Conservation (phyloP, 2,888 invertebrate species). For the Hirudinaria manillensis region DNA sequence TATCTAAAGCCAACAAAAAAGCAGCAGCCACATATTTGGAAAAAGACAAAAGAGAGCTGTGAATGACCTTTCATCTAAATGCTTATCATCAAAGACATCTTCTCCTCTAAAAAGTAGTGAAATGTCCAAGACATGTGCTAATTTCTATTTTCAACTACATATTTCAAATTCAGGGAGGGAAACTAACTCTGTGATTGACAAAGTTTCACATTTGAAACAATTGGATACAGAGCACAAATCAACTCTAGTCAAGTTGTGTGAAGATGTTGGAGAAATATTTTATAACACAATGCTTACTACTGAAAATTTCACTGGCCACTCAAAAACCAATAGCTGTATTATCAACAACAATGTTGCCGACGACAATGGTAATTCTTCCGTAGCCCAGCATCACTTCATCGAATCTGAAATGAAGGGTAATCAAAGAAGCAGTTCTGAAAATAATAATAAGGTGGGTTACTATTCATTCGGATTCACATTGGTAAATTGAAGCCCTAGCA, state of each 20-base stretch:
- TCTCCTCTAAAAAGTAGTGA: neutral
- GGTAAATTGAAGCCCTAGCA: too few relatives aligned
- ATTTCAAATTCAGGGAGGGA: too few relatives aligned
- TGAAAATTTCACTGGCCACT: neutral
- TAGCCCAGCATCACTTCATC: neutral
- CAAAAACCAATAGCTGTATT: neutral
- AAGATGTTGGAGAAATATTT: constrained; percentile 20
- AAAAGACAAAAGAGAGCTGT: too few relatives aligned
- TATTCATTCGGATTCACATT: neutral
- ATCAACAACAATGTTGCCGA: constrained; percentile 10
- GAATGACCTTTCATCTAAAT: neutral
- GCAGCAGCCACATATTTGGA: too few relatives aligned
- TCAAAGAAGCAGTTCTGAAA: neutral
- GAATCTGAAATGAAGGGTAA: neutral
- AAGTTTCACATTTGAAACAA: neutral
- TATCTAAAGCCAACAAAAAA: too few relatives aligned
- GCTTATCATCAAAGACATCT: neutral
- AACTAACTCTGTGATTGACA: too few relatives aligned
- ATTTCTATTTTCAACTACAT: neutral
- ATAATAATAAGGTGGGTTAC: neutral
- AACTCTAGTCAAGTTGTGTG: neutral
- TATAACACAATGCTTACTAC: neutral
- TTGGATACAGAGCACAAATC: neutral
- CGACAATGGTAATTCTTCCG: constrained; percentile 13
- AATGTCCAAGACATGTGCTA: neutral